These are phyloP conservation scores for Harmothoe impar DNA, from an alignment of 2,888 invertebrate species.

Conservation along the genomic window DNA sequence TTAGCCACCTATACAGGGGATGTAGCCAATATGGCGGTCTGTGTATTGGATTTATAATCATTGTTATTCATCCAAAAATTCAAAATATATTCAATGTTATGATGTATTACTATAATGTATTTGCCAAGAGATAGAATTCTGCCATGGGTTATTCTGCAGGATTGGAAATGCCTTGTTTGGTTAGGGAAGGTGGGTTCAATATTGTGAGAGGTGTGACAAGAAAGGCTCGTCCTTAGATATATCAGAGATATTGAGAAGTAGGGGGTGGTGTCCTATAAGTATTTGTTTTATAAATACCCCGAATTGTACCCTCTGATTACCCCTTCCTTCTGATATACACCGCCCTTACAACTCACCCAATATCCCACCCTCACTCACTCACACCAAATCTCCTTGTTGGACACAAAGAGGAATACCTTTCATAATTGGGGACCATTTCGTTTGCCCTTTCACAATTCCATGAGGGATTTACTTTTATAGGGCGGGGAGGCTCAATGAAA, in stretches of 20 bases:
- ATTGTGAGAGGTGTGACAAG: not conserved
- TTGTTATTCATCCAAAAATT: too few relatives aligned
- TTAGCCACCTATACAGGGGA: too few relatives aligned
- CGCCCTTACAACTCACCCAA: not conserved
- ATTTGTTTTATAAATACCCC: conserved; percentile 21
- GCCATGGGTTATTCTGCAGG: too few relatives aligned
- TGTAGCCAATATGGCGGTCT: too few relatives aligned
- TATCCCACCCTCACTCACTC: not conserved
- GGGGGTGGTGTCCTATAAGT: not conserved
- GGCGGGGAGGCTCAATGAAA: not conserved
- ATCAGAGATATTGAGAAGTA: not conserved
- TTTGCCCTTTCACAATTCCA: conserved; percentile 27
- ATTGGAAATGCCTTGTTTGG: too few relatives aligned
- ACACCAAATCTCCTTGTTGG: not conserved
- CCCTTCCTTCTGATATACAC: not conserved
- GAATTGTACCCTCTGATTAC: not conserved
- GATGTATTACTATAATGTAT: too few relatives aligned
- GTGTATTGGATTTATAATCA: too few relatives aligned
- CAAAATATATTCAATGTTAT: too few relatives aligned
- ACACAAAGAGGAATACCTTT: not conserved
- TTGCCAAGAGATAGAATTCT: too few relatives aligned
- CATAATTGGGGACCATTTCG: not conserved
- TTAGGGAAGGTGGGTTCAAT: too few relatives aligned
- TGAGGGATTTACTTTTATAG: conserved; percentile 24
- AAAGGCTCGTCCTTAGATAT: not conserved